These are phyloP conservation scores for Desmodus rotundus DNA, from an alignment of 2,113 vertebrate genomes.

Conservation along the genomic window DNA sequence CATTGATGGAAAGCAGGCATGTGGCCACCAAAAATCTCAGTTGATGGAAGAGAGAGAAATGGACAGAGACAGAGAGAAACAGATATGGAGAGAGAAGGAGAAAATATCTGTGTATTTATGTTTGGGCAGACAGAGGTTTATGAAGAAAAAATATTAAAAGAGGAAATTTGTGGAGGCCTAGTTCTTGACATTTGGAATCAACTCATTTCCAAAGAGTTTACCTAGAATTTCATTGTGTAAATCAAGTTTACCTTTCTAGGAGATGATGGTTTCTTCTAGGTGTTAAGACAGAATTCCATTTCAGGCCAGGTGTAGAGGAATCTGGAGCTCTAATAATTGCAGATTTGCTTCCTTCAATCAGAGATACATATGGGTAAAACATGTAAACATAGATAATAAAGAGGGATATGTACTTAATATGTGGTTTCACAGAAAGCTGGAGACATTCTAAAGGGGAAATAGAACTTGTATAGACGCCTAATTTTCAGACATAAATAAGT, in stretches of 20 bases:
- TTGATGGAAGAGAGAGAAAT: not conserved
- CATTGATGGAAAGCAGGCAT: not conserved
- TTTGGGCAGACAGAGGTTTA: not conserved
- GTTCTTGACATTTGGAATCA: not conserved
- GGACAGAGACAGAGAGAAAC: not conserved
- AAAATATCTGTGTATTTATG: not conserved
- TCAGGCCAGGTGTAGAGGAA: not conserved
- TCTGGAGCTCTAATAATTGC: not conserved
- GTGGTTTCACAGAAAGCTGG: not conserved
- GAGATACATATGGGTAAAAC: not conserved
- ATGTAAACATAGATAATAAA: not conserved
- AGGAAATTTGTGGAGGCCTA: not conserved
- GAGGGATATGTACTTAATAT: not conserved
- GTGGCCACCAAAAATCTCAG: not conserved
- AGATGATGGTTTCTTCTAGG: not conserved
- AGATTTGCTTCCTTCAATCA: not conserved
- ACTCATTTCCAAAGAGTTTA: not conserved
- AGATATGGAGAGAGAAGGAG: not conserved
- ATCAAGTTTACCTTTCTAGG: not conserved
- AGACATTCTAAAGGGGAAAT: not conserved
- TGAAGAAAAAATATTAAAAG: not conserved
- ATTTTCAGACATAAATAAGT: not conserved
- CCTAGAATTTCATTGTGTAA: not conserved
- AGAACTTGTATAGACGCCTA: not conserved
- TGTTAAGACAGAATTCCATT: not conserved